Base-by-base conservation (phyloP, 2,113 vertebrate species). In the Sinocyclocheilus maitianheensis region DNA sequence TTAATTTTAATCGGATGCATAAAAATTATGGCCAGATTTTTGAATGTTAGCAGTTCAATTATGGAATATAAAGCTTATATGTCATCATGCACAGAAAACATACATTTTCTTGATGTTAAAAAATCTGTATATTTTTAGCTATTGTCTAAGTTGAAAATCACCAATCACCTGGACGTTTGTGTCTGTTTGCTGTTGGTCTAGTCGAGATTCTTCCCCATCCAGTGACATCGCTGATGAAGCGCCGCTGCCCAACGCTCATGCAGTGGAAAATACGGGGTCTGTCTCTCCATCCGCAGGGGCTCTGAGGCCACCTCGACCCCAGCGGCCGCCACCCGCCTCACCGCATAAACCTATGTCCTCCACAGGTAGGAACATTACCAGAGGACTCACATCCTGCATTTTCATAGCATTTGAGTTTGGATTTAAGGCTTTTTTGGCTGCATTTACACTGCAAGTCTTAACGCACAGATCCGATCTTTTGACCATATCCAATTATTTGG, bases 271-370 rank as follows among this genome's bases (percentile, higher is more conserved):
- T 85, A 95, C 91, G 37, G 96, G 93, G 82, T 98, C 97, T 91
- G 96, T 97, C 0, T 94, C 96, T 0, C 94, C 96, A 76, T 95
- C 96, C 60, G 95, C 97, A 87, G 96, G 95, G 3, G 92, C 91
- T 72, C 94, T 94, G 81, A 96, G 97, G 82, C 97, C 97, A 62
- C 96, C 97, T n/a, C 94, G 97, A 91, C 97, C 98, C 81, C 97
- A 96, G 20, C 94, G 97, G 78, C 97, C 97, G 26, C 97, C 97
- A 5, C 97, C 98, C 51, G 96, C 97, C 16, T 97, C 96, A 9
- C 97, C 97, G 3, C 96, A 96, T 77, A 97, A 96, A 94, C 96
- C 96, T 12, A 72, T 91, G 0, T 94, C 94, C 0, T 91, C 94
- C 81, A 92, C 95, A 87, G 97, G 98, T 99, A 40, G 86, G 26